These are phyloP conservation scores for Galaxea fascicularis DNA, from an alignment of 92 coral and sea anemone species.

Conservation along the genomic window DNA sequence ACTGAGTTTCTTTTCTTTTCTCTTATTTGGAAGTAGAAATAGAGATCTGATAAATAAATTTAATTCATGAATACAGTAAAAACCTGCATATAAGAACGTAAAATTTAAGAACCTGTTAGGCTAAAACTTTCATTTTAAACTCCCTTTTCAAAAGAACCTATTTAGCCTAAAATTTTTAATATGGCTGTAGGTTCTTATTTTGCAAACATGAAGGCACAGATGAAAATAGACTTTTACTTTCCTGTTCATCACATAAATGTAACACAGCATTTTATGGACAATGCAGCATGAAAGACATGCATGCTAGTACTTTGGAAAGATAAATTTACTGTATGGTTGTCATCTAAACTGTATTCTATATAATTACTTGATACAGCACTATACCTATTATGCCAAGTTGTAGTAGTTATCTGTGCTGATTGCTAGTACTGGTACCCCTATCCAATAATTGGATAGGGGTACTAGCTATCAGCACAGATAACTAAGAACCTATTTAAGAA, in stretches of 20 bases:
- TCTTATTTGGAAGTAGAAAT: no score
- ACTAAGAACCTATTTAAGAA: neutral
- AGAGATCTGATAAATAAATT: no score
- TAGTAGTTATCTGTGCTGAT: conserved; percentile 43
- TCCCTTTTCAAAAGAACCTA: neutral
- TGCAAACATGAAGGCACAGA: neutral
- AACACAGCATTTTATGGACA: conserved; percentile 37
- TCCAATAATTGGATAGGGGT: no score
- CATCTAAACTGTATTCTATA: conserved; percentile 38
- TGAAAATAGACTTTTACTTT: conserved; percentile 9
- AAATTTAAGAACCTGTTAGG: neutral
- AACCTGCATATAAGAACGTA: neutral
- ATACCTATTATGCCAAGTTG: conserved; percentile 25
- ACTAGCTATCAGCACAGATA: no score
- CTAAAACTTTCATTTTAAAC: neutral
- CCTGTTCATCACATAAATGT: conserved; percentile 10
- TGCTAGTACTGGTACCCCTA: conserved; percentile 3
- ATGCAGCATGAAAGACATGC: conserved; percentile 43
- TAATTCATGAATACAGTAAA: no score
- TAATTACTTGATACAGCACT: conserved; percentile 18
- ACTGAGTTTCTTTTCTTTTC: no score
- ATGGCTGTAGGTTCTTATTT: neutral
- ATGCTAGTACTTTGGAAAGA: conserved; percentile 34
- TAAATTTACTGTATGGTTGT: no score
- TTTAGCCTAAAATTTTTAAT: neutral